Evolutionary conservation across 2,888 invertebrate genomes (phyloP).

Genomic region (Cabera pusaria): DNA sequence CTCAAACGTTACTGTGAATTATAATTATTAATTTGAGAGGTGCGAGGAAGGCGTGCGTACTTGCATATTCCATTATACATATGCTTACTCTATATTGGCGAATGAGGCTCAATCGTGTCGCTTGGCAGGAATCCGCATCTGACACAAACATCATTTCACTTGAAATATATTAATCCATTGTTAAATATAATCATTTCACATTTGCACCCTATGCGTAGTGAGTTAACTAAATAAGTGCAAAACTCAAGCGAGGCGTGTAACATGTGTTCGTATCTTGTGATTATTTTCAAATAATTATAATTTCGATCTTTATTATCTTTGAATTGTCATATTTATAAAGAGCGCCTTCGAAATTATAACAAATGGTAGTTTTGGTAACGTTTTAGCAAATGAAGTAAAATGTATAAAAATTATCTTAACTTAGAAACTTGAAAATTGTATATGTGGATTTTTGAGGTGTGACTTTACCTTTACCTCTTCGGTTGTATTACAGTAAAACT

Average conservation of each 20-base stretch:
- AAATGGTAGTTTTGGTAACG: too few species aligned
- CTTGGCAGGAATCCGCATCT: slow-evolving; percentile 81
- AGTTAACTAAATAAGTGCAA: slow-evolving; percentile 13
- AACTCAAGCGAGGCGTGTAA: slow-evolving; percentile 13
- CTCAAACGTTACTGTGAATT: slow-evolving; percentile 3
- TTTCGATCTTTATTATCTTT: too few species aligned
- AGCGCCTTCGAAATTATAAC: too few species aligned
- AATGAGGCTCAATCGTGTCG: slow-evolving; percentile 79
- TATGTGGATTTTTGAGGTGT: too few species aligned
- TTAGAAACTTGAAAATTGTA: too few species aligned
- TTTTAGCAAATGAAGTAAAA: too few species aligned
- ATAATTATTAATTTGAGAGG: slow-evolving; percentile 13
- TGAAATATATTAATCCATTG: slow-evolving; percentile 28
- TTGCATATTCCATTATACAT: slow-evolving; percentile 35
- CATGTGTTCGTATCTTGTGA: slow-evolving; percentile 1
- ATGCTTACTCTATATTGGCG: slow-evolving; percentile 81
- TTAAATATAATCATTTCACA: slow-evolving; percentile 18
- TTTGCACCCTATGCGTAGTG: slow-evolving; percentile 20
- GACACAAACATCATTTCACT: slow-evolving; percentile 63
- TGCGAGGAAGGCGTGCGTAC: slow-evolving; percentile 35
- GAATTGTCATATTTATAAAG: too few species aligned
- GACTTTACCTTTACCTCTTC: too few species aligned
- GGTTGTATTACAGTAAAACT: too few species aligned
- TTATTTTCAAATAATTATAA: too few species aligned
- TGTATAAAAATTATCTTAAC: too few species aligned